Evolutionary conservation across 2,113 vertebrate species (phyloP).

Genomic region (Onychorhynchus coronatus): DNA sequence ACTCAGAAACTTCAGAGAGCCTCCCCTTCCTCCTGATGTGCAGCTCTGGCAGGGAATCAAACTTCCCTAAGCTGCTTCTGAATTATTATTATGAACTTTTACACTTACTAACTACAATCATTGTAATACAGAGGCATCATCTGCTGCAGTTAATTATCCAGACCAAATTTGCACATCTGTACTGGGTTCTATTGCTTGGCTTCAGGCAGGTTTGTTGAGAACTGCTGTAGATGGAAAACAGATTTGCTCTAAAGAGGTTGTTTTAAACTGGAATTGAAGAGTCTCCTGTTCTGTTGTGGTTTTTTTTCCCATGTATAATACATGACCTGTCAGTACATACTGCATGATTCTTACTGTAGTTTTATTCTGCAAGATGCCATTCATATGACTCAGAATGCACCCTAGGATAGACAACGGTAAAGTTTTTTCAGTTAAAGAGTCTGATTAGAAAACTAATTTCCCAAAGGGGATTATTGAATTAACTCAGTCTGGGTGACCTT

Average conservation of each 20-base stretch:
- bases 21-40: neutral
- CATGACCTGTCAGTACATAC: neutral
- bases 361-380: neutral
- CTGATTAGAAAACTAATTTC: neutral
- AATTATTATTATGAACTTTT: neutral
- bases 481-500: neutral
- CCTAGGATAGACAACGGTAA: neutral
- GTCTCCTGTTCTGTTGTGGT: neutral
- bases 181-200: neutral
- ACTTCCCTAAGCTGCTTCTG: neutral
- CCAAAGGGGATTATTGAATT: neutral
- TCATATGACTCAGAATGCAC: neutral
- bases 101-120: neutral
- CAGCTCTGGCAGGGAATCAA: neutral
- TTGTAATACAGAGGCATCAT: neutral
- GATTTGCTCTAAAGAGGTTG: neutral
- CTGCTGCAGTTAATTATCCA: conserved; percentile 19
- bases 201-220: neutral
- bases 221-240: neutral
- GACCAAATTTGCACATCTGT: neutral
- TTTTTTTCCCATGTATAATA: neutral
- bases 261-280: neutral
- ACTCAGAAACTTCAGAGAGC: neutral
- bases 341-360: neutral
- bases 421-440: neutral